A percentile compares a stretch with the other conserved stretches of the same genome.
Conservation (phyloP, 2,113 vertebrate genomes). For the Dromas ardeola region DNA sequence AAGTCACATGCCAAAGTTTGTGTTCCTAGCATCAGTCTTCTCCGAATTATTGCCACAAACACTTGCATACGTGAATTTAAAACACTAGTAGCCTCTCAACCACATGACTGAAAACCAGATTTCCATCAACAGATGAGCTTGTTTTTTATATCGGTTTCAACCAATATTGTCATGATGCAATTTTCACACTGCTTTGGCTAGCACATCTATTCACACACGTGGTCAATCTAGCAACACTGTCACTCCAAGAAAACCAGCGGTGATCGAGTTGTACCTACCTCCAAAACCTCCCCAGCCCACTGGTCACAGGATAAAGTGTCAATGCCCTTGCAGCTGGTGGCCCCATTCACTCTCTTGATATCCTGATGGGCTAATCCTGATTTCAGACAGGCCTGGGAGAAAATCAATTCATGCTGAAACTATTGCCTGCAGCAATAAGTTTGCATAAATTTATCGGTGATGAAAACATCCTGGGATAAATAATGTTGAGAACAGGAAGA, state of each 20-base stretch:
- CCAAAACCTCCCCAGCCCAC: background rate
- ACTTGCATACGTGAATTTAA: background rate
- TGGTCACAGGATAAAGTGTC: background rate
- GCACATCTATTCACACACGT: background rate
- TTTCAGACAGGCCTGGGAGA: background rate
- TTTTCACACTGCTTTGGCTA: background rate
- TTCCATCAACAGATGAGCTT: background rate
- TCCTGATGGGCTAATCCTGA: background rate
- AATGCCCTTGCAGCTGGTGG: background rate
- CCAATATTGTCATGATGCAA: background rate
- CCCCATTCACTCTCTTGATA: background rate
- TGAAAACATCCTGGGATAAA: background rate
- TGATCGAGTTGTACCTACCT: background rate
- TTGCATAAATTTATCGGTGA: background rate
- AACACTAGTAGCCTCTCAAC: background rate
- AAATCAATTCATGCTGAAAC: background rate
- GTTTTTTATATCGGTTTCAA: background rate
- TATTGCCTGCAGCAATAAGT: background rate
- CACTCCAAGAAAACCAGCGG: background rate
- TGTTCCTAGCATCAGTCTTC: background rate
- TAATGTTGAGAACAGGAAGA: background rate
- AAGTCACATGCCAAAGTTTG: background rate
- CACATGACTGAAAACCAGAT: background rate
- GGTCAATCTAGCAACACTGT: background rate
- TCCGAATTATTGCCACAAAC: background rate